A percentile compares a stretch with the other conserved stretches of the same genome.
These are phyloP conservation scores for Lepidurus arcticus DNA, from an alignment of 1,140 invertebrate genomes.

Conservation along the genomic window DNA sequence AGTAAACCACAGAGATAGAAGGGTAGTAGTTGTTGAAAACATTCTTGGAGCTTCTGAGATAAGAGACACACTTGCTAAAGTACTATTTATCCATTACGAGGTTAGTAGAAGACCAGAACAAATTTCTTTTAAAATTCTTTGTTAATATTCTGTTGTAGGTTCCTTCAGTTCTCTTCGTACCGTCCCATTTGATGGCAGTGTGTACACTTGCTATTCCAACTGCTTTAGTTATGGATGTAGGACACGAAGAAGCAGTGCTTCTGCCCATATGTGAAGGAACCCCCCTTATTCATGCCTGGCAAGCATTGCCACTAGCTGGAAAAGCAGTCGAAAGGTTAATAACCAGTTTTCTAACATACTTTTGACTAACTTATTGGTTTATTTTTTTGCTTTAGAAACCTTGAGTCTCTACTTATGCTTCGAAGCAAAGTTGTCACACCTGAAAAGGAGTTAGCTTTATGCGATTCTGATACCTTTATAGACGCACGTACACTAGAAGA, in stretches of 20 bases:
- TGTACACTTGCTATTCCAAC: constrained; percentile 68
- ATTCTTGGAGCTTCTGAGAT: constrained; percentile 72
- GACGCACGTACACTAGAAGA: constrained; percentile 48
- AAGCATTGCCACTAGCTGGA: constrained; percentile 66
- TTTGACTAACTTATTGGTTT: constrained; percentile 29
- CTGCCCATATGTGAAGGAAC: constrained; percentile 81
- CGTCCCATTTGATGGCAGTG: constrained; percentile 71
- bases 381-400: background rate
- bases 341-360: constrained; percentile 31
- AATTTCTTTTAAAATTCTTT: background rate
- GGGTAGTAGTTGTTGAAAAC: constrained; percentile 85
- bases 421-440: constrained; percentile 23
- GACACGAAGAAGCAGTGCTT: constrained; percentile 72
- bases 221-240: constrained; percentile 77
- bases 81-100: constrained; percentile 88
- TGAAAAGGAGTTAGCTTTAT: constrained; percentile 19
- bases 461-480: constrained; percentile 26
- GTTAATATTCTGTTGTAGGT: constrained; percentile 46
- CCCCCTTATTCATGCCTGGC: constrained; percentile 70
- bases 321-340: constrained; percentile 57
- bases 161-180: constrained; percentile 62
- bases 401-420: constrained; percentile 29
- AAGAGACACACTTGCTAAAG: constrained; percentile 79
- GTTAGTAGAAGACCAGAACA: constrained; percentile 45
- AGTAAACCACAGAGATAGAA: constrained; percentile 86